Base-by-base conservation (phyloP, 1,140 invertebrate species). In the Cyphomyrmex costatus region DNA sequence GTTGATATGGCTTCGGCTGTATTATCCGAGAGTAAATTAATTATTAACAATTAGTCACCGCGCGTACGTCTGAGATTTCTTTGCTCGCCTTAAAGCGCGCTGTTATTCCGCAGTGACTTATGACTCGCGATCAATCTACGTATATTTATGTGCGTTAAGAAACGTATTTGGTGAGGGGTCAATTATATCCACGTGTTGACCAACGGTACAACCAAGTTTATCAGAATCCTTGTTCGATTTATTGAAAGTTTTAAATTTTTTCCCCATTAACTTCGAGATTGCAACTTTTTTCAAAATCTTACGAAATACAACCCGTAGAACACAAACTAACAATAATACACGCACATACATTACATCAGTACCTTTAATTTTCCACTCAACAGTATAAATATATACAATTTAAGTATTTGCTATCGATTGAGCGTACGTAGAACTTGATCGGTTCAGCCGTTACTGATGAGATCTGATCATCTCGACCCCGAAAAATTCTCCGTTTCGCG, bases 41-140 rank as follows among this genome's bases (percentile, higher is more conserved):
- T 83, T 83, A 74, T 83, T 61, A 49, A 61, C 68, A 74, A 83
- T 83, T 83, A 74, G 53, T 83, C 56, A 73, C 36, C 68, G 53
- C 24, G 51, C n/a, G 36, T 36, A 24, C 21, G 27, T 21, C 21
- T 19, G 53, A 83, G 19, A 83, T 83, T 83, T 74, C 79, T 73
- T 58, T 12, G 19, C 68, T 46, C 36, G 68, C 53, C 14, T 60
- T 30, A 19, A 36, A 12, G 24, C 24, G n/a, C 24, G 56, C 68
- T 46, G 68, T 74, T 60, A 61, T 74, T 74, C 49, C 42, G n/a
- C n/a, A 14, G 12, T 83, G 53, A 74, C 30, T 83, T 83, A 83
- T 49, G 68, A 3, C 36, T 21, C 24, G 79, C 42, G 27, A 83
- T 83, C 27, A 73, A 83, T 83, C 68, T 33, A 46, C 33, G 53